Conservation (phyloP, 2,888 invertebrate species). For the Limnephilus lunatus region DNA sequence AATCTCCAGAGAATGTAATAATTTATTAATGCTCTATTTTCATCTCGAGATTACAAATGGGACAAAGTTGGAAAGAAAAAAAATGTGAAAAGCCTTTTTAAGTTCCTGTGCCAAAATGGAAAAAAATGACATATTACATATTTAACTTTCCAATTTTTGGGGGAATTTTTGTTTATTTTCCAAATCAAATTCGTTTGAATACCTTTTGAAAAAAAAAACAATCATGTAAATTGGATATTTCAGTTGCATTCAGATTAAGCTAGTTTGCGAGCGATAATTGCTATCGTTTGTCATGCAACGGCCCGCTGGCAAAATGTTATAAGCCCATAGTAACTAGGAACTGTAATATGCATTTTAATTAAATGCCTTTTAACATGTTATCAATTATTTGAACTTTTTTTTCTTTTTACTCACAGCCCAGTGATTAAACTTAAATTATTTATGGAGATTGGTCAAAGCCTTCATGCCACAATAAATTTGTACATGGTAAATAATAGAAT, state of each 20-base stretch:
- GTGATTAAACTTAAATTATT: background rate
- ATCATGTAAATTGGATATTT: background rate
- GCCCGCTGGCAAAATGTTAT: background rate
- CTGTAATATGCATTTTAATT: background rate
- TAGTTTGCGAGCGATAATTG: background rate
- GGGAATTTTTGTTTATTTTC: too few relatives aligned
- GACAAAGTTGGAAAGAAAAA: background rate
- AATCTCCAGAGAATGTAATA: background rate
- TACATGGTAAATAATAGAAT: too few relatives aligned
- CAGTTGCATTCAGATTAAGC: background rate
- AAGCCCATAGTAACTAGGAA: background rate
- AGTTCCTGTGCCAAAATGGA: background rate
- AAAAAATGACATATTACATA: too few relatives aligned
- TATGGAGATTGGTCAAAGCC: background rate
- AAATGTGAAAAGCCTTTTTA: background rate
- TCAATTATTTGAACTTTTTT: slow-evolving; percentile 11
- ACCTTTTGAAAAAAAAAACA: background rate
- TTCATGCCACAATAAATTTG: background rate
- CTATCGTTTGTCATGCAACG: slow-evolving; percentile 12
- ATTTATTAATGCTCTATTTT: background rate
- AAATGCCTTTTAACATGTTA: slow-evolving; percentile 43
- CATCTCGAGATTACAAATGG: background rate
- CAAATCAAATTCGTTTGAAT: too few relatives aligned
- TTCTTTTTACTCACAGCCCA: background rate
- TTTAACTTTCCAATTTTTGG: too few relatives aligned